These are phyloP conservation scores for Sprattus sprattus DNA, from an alignment of 2,113 vertebrate species.

Conservation along the genomic window DNA sequence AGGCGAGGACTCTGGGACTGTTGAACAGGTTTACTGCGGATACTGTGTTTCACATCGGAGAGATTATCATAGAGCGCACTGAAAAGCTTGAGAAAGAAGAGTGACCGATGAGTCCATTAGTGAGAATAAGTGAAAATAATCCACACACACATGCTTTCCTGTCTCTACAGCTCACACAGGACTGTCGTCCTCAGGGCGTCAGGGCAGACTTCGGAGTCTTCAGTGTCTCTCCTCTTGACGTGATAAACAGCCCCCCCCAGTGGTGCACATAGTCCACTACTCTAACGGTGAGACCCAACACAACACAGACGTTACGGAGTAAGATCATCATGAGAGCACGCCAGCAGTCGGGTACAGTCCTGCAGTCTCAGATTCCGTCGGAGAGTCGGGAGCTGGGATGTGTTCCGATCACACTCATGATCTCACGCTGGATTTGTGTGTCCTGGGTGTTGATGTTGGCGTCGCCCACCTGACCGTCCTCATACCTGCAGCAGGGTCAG, in stretches of 20 bases:
- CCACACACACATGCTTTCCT: conserved; percentile 13
- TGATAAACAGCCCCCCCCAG: background rate
- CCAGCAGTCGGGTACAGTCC: conserved; percentile 22
- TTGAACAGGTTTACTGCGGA: background rate
- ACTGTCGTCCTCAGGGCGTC: background rate
- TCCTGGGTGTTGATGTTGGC: conserved; percentile 96
- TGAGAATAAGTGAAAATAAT: background rate
- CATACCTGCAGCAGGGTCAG: conserved; percentile 77
- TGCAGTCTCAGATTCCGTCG: conserved; percentile 27
- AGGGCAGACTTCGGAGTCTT: background rate
- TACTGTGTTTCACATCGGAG: background rate
- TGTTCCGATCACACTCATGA: conserved; percentile 88
- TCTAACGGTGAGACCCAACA: conserved; percentile 8
- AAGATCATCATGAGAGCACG: background rate
- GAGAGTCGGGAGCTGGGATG: conserved; percentile 52
- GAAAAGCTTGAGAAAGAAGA: background rate
- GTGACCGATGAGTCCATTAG: background rate
- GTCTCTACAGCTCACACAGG: background rate
- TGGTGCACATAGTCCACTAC: conserved; percentile 10
- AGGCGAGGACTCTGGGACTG: background rate
- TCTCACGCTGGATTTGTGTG: conserved; percentile 87
- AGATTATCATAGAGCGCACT: background rate
- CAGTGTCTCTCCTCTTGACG: background rate
- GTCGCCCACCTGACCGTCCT: conserved; percentile 93
- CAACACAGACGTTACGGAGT: background rate